Evolutionary conservation across 1,140 invertebrate genomes (phyloP).

Genomic region (Meteorus sp.): DNA sequence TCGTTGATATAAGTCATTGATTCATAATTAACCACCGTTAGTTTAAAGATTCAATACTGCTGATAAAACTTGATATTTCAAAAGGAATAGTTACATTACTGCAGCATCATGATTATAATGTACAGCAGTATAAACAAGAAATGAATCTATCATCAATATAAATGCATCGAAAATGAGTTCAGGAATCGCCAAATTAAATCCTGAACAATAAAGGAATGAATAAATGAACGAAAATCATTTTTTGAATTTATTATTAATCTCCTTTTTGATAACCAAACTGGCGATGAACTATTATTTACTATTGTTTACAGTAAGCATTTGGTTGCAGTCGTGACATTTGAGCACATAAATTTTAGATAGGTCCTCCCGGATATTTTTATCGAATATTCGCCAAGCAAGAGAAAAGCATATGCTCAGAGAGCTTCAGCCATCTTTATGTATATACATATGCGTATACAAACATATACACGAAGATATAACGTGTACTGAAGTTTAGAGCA

Average conservation of each 20-base stretch:
- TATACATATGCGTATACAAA: no score
- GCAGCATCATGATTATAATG: no score
- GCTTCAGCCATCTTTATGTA: no score
- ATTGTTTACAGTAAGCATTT: not conserved
- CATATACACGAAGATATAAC: no score
- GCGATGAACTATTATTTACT: no score
- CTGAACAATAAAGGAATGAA: no score
- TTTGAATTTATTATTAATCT: not conserved
- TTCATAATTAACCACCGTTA: slow-evolving; percentile 48
- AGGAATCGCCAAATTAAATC: no score
- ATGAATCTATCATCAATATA: no score
- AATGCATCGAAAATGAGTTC: no score
- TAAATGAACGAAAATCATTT: not conserved
- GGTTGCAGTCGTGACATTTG: slow-evolving; percentile 9
- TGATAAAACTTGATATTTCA: slow-evolving; percentile 42
- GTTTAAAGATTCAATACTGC: slow-evolving; percentile 36
- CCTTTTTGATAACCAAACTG: not conserved
- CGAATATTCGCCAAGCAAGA: no score
- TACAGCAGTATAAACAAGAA: no score
- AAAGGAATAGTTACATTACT: slow-evolving; percentile 36
- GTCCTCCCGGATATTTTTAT: slow-evolving; percentile 6
- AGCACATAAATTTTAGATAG: slow-evolving; percentile 23
- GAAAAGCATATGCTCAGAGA: slow-evolving; percentile 6
- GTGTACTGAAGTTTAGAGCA: slow-evolving; percentile 37
- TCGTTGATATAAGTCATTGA: slow-evolving; percentile 56